These are phyloP conservation scores for Paracentrotus lividus DNA, from an alignment of 53 echinoderm and acorn worm species.

Conservation along the genomic window DNA sequence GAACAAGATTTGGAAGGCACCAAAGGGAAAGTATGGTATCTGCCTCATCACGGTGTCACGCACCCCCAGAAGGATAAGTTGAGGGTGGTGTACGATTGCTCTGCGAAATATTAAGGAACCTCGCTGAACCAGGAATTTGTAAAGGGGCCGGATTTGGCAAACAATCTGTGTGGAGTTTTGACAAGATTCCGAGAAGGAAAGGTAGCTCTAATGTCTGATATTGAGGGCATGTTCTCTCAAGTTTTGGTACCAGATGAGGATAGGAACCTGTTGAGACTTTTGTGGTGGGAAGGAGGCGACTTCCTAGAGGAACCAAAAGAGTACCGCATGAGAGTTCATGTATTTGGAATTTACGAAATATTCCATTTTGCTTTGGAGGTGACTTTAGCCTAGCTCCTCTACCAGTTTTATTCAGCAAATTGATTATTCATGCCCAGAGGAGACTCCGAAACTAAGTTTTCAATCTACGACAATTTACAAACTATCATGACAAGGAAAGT, in stretches of 20 bases:
- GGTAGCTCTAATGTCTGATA: constrained; percentile 75
- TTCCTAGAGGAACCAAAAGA: background rate
- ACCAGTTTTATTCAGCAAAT: too few relatives aligned
- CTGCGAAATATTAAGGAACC: constrained; percentile 75
- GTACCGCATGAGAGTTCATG: constrained; percentile 69
- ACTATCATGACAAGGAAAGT: too few relatives aligned
- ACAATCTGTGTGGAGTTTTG: constrained; percentile 75
- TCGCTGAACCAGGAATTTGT: constrained; percentile 80
- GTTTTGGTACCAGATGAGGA: constrained; percentile 71
- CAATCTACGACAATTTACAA: too few relatives aligned
- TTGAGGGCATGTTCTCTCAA: constrained; percentile 83
- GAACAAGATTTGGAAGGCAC: background rate
- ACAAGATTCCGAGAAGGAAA: constrained; percentile 77
- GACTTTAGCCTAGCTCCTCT: too few relatives aligned
- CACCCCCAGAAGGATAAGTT: constrained; percentile 77
- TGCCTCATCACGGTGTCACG: constrained; percentile 76
- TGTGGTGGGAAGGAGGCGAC: constrained; percentile 71
- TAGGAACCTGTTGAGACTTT: constrained; percentile 65
- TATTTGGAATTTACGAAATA: too few relatives aligned
- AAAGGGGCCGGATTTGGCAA: constrained; percentile 81
- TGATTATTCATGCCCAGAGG: too few relatives aligned
- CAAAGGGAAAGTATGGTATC: constrained; percentile 67
- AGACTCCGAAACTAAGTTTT: too few relatives aligned
- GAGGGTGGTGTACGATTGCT: constrained; percentile 81
- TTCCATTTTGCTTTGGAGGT: too few relatives aligned